phyloP scores from a whole-genome alignment of 92 coral and sea anemone genomes.

The Epizoanthus ramosus region DNA sequence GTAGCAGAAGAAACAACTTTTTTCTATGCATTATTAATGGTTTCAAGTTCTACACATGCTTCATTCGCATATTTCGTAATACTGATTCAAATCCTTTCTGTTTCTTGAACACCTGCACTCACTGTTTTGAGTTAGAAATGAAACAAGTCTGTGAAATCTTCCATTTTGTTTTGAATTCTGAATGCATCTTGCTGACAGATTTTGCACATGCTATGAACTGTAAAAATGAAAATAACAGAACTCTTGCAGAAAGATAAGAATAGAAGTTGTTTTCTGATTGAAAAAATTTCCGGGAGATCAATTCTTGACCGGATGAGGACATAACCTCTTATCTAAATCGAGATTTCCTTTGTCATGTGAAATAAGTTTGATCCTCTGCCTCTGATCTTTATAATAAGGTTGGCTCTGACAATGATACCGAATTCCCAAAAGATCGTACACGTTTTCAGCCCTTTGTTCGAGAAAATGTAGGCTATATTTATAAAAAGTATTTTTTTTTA shows the following conservation, averaged over 20 bases:
- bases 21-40: slow-evolving; percentile 23
- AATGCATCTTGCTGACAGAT: background rate
- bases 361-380: background rate
- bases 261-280: too few species aligned
- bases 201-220: background rate
- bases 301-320: too few species aligned
- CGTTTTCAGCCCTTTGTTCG: background rate
- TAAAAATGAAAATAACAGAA: too few species aligned
- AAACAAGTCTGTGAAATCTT: background rate
- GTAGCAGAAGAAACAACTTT: slow-evolving; percentile 9
- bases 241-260: too few species aligned
- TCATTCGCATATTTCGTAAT: slow-evolving; percentile 17
- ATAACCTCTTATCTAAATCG: too few species aligned
- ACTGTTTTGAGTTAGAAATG: background rate
- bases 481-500: too few species aligned
- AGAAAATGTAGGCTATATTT: background rate
- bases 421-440: background rate
- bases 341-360: background rate
- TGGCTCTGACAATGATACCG: too few species aligned
- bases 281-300: too few species aligned
- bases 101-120: background rate
- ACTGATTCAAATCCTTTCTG: background rate
- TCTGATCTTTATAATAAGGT: background rate
- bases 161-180: background rate
- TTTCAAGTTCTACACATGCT: slow-evolving; percentile 3